phyloP scores from a whole-genome alignment of 2,888 invertebrate species.

The Epirrhoe alternata region DNA sequence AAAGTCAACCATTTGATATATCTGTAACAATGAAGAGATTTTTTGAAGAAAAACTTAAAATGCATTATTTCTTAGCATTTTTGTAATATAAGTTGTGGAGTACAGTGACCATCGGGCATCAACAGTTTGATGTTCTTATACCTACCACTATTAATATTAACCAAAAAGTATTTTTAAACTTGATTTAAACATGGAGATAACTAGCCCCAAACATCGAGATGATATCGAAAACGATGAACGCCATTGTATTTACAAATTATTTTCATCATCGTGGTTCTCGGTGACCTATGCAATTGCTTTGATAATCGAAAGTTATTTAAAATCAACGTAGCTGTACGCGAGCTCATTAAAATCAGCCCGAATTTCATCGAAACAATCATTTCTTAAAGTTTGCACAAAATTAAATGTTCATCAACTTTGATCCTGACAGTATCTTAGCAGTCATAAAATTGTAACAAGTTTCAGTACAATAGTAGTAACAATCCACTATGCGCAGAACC shows the following conservation, averaged over 20 bases:
- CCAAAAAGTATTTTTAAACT: too few species aligned
- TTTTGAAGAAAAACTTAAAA: background rate
- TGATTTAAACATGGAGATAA: too few species aligned
- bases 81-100: background rate
- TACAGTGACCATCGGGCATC: too few species aligned
- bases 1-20: constrained; percentile 62
- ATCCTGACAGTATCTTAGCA: background rate
- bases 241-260: background rate
- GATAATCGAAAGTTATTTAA: too few species aligned
- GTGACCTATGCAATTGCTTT: constrained; percentile 7
- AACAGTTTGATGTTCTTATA: too few species aligned
- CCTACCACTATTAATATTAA: too few species aligned
- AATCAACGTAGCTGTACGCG: too few species aligned
- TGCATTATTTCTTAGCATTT: background rate
- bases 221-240: constrained; percentile 1
- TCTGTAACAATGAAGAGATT: constrained; percentile 60
- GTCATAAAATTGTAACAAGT: constrained; percentile 30
- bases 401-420: background rate
- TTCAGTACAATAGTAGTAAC: constrained; percentile 37
- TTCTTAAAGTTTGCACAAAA: background rate
- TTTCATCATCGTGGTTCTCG: background rate
- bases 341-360: too few species aligned
- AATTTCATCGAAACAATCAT: background rate
- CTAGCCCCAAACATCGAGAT: too few species aligned
- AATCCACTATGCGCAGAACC: constrained; percentile 46